Evolutionary conservation across 1,140 invertebrate genomes (phyloP).

Genomic region (Drosophila ercepeae): DNA sequence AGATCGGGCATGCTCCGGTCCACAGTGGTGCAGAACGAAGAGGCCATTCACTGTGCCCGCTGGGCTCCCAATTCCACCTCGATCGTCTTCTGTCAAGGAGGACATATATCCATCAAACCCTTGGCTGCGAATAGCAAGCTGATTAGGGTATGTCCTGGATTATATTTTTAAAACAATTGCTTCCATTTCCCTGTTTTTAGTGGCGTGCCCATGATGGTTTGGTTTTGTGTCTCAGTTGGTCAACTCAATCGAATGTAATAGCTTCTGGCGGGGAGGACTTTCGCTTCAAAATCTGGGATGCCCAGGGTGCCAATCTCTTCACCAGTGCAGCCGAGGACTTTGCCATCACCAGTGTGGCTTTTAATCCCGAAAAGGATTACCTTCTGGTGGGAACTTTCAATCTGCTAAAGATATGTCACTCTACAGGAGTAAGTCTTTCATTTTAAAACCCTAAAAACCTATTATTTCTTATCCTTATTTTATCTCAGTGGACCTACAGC

Average conservation of each 20-base stretch:
- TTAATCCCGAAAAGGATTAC: conserved; percentile 95
- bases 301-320: conserved; percentile 93
- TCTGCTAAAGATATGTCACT: conserved; percentile 95
- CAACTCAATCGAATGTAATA: conserved; percentile 93
- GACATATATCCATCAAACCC: conserved; percentile 94
- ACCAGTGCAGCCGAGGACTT: conserved; percentile 92
- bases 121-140: conserved; percentile 95
- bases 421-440: conserved; percentile 90
- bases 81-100: conserved; percentile 93
- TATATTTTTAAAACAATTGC: neutral
- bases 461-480: neutral
- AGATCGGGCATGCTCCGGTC: conserved; percentile 97
- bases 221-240: conserved; percentile 95
- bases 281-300: conserved; percentile 97
- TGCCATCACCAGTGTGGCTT: conserved; percentile 95
- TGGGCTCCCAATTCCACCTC: conserved; percentile 95
- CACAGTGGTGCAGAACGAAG: conserved; percentile 92
- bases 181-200: conserved; percentile 84
- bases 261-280: conserved; percentile 98
- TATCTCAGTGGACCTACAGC: conserved; percentile 94
- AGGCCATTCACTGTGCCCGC: conserved; percentile 91
- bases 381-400: conserved; percentile 98
- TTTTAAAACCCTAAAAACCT: accelerated
- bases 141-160: conserved; percentile 87
- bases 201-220: conserved; percentile 98